Evolutionary conservation across 2,797 vertebrate genomes (phyloP).

Genomic region (Echeneis naucrates): DNA sequence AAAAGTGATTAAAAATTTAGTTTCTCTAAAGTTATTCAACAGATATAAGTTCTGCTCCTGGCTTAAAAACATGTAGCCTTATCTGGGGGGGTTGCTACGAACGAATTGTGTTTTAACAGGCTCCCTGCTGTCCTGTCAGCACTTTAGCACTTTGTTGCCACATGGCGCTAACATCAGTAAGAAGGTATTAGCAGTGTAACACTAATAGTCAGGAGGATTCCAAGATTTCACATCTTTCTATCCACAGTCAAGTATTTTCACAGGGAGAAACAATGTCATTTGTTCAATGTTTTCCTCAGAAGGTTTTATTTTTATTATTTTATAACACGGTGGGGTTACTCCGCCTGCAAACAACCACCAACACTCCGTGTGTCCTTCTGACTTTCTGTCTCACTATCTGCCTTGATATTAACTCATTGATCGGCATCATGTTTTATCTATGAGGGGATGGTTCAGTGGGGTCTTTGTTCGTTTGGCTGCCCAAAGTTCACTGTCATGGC

Average conservation of each 20-base stretch:
- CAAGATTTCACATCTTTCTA: neutral
- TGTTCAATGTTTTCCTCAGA: constrained; percentile 15
- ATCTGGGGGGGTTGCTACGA: neutral
- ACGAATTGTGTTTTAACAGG: neutral
- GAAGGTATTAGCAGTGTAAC: neutral
- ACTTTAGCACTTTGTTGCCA: constrained; percentile 36
- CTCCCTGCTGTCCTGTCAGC: constrained; percentile 16
- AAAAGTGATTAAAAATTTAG: too few species aligned
- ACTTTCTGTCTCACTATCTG: constrained; percentile 16
- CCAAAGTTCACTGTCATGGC: constrained; percentile 40
- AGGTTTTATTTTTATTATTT: constrained; percentile 34
- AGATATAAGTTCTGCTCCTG: neutral
- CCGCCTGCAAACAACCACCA: neutral
- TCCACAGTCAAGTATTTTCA: constrained; percentile 7
- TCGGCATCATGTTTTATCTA: constrained; percentile 46
- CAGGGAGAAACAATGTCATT: constrained; percentile 6
- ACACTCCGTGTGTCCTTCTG: constrained; percentile 12
- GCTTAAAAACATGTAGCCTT: neutral
- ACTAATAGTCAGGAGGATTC: constrained; percentile 4
- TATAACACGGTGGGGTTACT: constrained; percentile 14
- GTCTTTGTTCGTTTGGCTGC: constrained; percentile 28
- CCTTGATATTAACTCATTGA: constrained; percentile 29
- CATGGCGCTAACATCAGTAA: neutral
- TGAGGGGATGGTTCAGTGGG: constrained; percentile 29
- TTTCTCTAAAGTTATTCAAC: too few species aligned